A percentile compares a stretch with the other conserved stretches of the same genome.
Evolutionary conservation across 2,888 invertebrate species (phyloP).

Genomic region (Papilio elwesi): DNA sequence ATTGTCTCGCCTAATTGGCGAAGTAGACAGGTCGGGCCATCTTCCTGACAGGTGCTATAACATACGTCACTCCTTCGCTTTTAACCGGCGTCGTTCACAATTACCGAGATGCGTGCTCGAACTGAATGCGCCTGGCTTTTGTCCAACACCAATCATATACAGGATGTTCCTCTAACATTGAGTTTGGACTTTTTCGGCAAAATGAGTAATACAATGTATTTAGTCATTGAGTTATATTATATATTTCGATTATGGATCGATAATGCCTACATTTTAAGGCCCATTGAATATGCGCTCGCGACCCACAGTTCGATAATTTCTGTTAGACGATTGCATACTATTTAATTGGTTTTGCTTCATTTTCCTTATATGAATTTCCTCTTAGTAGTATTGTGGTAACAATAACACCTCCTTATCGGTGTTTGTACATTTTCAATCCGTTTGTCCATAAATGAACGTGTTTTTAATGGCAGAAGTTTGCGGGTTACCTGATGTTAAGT

Average conservation of each 20-base stretch:
- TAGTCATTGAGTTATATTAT: no score
- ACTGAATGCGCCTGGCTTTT: conserved; percentile 21
- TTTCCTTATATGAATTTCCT: not conserved
- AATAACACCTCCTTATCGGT: not conserved
- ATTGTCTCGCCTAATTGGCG: not conserved
- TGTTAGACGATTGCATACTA: not conserved
- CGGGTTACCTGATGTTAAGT: no score
- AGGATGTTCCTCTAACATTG: conserved; percentile 6
- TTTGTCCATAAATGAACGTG: no score
- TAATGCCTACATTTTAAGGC: no score
- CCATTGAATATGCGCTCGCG: no score
- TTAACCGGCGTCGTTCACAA: conserved; percentile 23
- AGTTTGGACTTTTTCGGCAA: not conserved
- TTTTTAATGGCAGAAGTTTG: no score
- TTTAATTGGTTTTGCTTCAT: not conserved
- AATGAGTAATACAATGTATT: no score
- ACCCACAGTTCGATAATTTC: no score
- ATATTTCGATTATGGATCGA: no score
- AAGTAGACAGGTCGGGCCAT: conserved; percentile 3
- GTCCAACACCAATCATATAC: conserved; percentile 20
- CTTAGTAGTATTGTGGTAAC: not conserved
- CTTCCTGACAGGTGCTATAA: conserved; percentile 13
- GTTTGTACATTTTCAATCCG: no score
- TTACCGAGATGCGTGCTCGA: conserved; percentile 21
- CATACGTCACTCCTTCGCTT: not conserved